Evolutionary conservation across 2,113 vertebrate genomes (phyloP).

Genomic region (Ageneiosus marmoratus): DNA sequence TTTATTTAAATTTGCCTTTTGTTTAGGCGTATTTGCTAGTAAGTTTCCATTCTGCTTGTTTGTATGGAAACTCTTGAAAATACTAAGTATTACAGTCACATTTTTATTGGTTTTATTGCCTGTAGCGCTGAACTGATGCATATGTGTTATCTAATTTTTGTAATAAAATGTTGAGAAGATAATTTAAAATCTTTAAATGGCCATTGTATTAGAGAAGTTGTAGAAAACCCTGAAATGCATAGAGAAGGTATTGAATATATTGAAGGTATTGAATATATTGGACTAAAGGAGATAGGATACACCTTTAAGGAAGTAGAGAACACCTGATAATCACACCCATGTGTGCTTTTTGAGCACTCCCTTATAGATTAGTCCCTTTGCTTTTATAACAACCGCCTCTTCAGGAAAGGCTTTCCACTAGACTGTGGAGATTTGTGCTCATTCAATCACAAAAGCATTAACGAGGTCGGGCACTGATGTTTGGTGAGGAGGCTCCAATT

Average conservation of each 20-base stretch:
- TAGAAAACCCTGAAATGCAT: too few relatives aligned
- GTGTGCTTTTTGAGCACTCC: too few relatives aligned
- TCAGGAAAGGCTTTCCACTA: background rate
- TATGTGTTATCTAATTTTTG: slow-evolving; percentile 45
- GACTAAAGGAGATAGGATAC: too few relatives aligned
- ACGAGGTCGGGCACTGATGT: background rate
- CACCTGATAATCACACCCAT: background rate
- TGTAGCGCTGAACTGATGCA: slow-evolving; percentile 33
- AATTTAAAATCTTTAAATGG: background rate
- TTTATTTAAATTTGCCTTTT: slow-evolving; percentile 27
- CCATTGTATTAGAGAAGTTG: background rate
- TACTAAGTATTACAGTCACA: slow-evolving; percentile 25
- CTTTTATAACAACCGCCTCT: background rate
- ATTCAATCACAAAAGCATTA: background rate
- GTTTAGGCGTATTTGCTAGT: slow-evolving; percentile 12
- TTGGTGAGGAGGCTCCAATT: background rate
- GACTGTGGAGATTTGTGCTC: background rate
- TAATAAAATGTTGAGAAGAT: slow-evolving; percentile 39
- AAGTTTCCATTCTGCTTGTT: slow-evolving; percentile 24
- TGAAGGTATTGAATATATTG: too few relatives aligned
- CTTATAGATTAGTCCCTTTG: background rate
- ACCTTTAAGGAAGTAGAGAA: too few relatives aligned
- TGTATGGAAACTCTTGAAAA: slow-evolving; percentile 30
- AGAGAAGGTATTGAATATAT: too few relatives aligned
- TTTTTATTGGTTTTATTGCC: slow-evolving; percentile 25